Conservation (phyloP, 2,113 vertebrate species). For the Ellobius talpinus region DNA sequence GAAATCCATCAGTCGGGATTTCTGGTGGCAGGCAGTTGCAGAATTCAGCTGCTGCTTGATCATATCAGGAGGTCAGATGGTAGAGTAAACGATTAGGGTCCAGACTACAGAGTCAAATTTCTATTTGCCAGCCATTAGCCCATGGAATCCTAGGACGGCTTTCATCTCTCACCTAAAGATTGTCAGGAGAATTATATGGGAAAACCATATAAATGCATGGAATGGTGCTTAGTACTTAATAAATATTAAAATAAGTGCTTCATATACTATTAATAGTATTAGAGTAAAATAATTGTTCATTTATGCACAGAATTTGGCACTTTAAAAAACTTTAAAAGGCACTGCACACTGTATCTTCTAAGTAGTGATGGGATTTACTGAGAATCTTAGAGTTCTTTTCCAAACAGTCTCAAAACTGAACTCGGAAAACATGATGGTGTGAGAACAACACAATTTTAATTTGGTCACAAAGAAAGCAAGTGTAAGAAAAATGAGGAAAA, state of each 20-base stretch:
- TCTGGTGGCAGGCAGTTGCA: background rate
- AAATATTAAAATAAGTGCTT: background rate
- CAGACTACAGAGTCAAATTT: background rate
- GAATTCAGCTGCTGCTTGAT: background rate
- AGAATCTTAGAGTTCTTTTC: background rate
- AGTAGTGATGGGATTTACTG: background rate
- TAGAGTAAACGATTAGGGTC: background rate
- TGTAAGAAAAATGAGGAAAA: background rate
- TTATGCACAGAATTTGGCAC: background rate
- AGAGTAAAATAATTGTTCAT: background rate
- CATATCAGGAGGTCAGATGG: background rate
- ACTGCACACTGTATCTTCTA: background rate
- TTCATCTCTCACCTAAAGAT: background rate
- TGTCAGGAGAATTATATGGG: background rate
- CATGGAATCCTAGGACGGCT: background rate
- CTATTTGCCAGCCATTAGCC: background rate
- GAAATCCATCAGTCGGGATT: background rate
- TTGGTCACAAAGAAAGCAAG: slow-evolving; percentile 8
- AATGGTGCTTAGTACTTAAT: background rate
- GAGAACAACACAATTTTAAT: background rate
- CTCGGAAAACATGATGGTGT: background rate
- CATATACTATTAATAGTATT: background rate
- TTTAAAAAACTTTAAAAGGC: background rate
- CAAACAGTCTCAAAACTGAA: background rate
- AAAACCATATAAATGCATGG: background rate